These are phyloP conservation scores for Parauchenoglanis ngamensis DNA, from an alignment of 2,797 vertebrate species.

Conservation along the genomic window DNA sequence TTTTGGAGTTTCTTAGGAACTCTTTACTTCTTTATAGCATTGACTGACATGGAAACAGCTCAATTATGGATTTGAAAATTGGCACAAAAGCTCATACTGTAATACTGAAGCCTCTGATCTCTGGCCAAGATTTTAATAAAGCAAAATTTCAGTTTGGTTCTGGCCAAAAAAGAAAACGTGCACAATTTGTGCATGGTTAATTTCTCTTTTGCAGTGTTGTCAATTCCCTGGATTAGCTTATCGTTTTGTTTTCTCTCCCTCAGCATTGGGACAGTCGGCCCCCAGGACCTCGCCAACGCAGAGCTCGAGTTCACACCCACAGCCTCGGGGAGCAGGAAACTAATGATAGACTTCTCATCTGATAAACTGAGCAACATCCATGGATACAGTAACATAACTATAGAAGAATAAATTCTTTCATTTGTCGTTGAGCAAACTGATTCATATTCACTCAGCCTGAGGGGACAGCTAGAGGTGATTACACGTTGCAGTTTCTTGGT, in stretches of 20 bases:
- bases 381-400: slow-evolving; percentile 75
- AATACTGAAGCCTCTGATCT: background rate
- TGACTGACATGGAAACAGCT: background rate
- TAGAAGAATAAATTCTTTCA: slow-evolving; percentile 60
- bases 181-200: background rate
- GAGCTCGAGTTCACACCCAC: slow-evolving; percentile 74
- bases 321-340: slow-evolving; percentile 68
- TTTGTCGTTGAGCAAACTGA: background rate
- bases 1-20: background rate
- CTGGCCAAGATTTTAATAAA: background rate
- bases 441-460: background rate
- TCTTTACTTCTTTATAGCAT: background rate
- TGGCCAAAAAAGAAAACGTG: background rate
- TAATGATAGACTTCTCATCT: slow-evolving; percentile 86
- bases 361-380: slow-evolving; percentile 82
- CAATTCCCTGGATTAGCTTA: background rate
- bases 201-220: background rate
- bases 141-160: background rate
- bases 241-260: background rate
- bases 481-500: background rate
- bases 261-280: slow-evolving; percentile 68
- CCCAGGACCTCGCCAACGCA: slow-evolving; percentile 67
- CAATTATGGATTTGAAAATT: background rate
- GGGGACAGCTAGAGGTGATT: background rate
- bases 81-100: background rate